Conservation (phyloP, 2,888 invertebrate species). For the Melinaea menophilus region DNA sequence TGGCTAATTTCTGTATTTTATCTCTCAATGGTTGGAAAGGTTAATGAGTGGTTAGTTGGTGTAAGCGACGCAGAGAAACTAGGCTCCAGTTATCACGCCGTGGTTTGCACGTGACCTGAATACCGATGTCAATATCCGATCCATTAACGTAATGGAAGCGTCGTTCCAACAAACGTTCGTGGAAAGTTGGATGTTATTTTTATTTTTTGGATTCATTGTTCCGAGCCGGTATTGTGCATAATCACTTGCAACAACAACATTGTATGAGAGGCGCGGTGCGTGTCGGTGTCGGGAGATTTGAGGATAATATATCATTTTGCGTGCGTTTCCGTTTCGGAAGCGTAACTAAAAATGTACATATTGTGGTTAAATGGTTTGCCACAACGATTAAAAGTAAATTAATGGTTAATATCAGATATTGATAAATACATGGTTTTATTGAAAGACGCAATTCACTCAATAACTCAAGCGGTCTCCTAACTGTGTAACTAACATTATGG, state of each 20-base stretch:
- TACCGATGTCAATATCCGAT: constrained; percentile 41
- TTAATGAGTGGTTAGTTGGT: constrained; percentile 38
- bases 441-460: constrained; percentile 49
- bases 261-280: constrained; percentile 51
- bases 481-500: constrained; percentile 32
- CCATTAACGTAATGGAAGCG: constrained; percentile 46
- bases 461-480: constrained; percentile 65
- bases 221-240: constrained; percentile 26
- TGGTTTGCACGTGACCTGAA: constrained; percentile 44
- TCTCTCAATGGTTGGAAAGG: constrained; percentile 35
- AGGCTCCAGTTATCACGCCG: constrained; percentile 52
- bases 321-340: constrained; percentile 39
- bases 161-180: constrained; percentile 8
- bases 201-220: constrained; percentile 4
- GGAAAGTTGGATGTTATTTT: background rate
- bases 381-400: constrained; percentile 3
- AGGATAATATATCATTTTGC: constrained; percentile 43
- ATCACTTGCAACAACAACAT: constrained; percentile 36
- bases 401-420: constrained; percentile 4
- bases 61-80: constrained; percentile 38
- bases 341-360: constrained; percentile 31
- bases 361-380: constrained; percentile 16
- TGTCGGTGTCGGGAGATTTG: constrained; percentile 63
- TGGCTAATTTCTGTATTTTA: constrained; percentile 6
- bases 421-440: constrained; percentile 50